These are phyloP conservation scores for Dendropsophus ebraccatus DNA, from an alignment of 2,113 vertebrate genomes.

Conservation along the genomic window DNA sequence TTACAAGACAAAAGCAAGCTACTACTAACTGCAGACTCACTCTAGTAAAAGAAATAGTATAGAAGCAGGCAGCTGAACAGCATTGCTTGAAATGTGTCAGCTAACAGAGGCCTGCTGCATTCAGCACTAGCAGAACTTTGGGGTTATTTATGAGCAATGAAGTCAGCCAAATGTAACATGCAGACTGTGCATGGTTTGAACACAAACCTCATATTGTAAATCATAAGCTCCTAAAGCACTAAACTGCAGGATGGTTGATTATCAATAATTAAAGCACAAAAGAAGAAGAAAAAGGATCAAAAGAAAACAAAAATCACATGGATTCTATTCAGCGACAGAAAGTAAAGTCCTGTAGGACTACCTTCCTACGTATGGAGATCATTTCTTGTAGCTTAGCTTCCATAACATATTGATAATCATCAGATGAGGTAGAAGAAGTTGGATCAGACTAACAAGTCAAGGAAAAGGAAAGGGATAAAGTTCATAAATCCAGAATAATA, in stretches of 20 bases:
- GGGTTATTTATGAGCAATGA: conserved; percentile 84
- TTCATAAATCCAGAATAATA: conserved; percentile 89
- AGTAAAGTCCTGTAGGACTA: conserved; percentile 90
- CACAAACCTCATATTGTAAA: conserved; percentile 82
- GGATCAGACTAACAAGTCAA: conserved; percentile 90
- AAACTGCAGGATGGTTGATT: conserved; percentile 83
- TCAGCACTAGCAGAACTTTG: conserved; percentile 81
- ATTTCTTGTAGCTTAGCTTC: conserved; percentile 98
- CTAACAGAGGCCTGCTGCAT: conserved; percentile 81
- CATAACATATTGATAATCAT: conserved; percentile 98
- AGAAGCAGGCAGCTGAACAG: conserved; percentile 86
- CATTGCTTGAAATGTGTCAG: conserved; percentile 87
- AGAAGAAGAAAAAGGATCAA: conserved; percentile 72
- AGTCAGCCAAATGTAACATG: conserved; percentile 88
- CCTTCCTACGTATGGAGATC: conserved; percentile 98
- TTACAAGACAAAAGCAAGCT: conserved; percentile 82
- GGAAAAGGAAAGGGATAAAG: conserved; percentile 94
- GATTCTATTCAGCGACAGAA: conserved; percentile 85
- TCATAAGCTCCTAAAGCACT: conserved; percentile 84
- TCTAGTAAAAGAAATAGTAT: conserved; percentile 70
- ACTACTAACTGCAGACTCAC: conserved; percentile 81
- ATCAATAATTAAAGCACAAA: conserved; percentile 80
- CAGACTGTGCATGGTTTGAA: conserved; percentile 84
- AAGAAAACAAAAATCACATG: conserved; percentile 80
- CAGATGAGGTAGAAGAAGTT: conserved; percentile 94